Evolutionary conservation across 2,888 invertebrate genomes (phyloP).

Genomic region (Amblyjoppa fuscipennis): DNA sequence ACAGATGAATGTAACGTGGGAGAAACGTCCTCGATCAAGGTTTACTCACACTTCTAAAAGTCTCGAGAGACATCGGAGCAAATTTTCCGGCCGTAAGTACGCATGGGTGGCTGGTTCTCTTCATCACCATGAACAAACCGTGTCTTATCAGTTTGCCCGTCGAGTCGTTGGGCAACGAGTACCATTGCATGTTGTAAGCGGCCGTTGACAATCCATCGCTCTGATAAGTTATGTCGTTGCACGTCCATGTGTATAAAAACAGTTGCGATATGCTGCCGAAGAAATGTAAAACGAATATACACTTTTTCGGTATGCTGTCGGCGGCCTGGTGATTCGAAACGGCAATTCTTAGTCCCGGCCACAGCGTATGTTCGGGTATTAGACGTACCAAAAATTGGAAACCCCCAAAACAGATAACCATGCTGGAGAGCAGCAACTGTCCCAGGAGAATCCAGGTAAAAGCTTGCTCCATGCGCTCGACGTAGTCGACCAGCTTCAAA

Average conservation of each 20-base stretch:
- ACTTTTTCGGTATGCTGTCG: constrained; percentile 61
- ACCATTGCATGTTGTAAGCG: constrained; percentile 74
- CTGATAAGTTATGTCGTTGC: constrained; percentile 73
- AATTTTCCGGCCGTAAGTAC: constrained; percentile 75
- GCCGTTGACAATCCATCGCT: constrained; percentile 69
- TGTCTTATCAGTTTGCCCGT: constrained; percentile 69
- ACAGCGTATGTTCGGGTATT: background rate
- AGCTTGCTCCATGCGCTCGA: constrained; percentile 67
- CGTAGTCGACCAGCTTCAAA: constrained; percentile 65
- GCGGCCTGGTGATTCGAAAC: constrained; percentile 59
- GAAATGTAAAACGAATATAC: constrained; percentile 71
- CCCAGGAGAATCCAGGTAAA: constrained; percentile 71
- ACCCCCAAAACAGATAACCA: constrained; percentile 72
- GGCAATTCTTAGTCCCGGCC: background rate
- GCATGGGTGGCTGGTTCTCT: constrained; percentile 72
- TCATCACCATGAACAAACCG: constrained; percentile 71
- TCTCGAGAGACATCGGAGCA: constrained; percentile 73
- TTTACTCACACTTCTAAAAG: constrained; percentile 72
- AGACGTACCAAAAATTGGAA: constrained; percentile 72
- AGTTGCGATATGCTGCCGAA: constrained; percentile 72
- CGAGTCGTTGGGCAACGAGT: constrained; percentile 68
- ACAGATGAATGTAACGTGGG: background rate
- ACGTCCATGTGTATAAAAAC: constrained; percentile 74
- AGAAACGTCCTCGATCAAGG: background rate
- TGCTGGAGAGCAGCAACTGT: constrained; percentile 72